phyloP scores from a whole-genome alignment of 92 coral and sea anemone genomes.

The Hydrozoanthus gracilis region DNA sequence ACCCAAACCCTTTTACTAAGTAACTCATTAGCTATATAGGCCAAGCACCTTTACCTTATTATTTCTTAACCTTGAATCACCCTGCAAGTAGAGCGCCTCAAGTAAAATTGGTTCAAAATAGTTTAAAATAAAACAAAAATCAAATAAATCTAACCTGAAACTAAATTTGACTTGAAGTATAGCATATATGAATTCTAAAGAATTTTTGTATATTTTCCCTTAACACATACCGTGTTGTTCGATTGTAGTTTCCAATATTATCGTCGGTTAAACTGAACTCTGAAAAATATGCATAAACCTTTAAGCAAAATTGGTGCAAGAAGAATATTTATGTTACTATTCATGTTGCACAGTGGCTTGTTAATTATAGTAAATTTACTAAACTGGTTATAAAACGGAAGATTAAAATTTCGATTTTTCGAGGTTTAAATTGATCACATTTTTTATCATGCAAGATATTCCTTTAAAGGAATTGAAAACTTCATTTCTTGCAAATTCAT shows the following conservation, averaged over 20 bases:
- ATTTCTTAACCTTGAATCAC: too few relatives aligned
- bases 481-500: background rate
- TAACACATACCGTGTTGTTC: background rate
- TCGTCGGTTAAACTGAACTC: background rate
- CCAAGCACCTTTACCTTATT: too few relatives aligned
- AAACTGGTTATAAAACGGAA: background rate
- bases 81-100: too few relatives aligned
- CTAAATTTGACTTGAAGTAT: too few relatives aligned
- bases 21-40: too few relatives aligned
- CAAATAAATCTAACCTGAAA: too few relatives aligned
- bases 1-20: too few relatives aligned
- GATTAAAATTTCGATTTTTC: background rate
- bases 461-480: background rate
- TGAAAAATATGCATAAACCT: background rate
- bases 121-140: too few relatives aligned
- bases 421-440: background rate
- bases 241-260: background rate
- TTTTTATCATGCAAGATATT: background rate
- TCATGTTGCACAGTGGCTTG: background rate
- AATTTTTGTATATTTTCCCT: too few relatives aligned
- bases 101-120: too few relatives aligned
- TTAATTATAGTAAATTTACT: background rate
- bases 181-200: too few relatives aligned
- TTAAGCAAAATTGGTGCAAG: background rate
- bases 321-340: background rate